Conservation (phyloP, 2,113 vertebrate genomes). For the Heloderma charlesbogerti region DNA sequence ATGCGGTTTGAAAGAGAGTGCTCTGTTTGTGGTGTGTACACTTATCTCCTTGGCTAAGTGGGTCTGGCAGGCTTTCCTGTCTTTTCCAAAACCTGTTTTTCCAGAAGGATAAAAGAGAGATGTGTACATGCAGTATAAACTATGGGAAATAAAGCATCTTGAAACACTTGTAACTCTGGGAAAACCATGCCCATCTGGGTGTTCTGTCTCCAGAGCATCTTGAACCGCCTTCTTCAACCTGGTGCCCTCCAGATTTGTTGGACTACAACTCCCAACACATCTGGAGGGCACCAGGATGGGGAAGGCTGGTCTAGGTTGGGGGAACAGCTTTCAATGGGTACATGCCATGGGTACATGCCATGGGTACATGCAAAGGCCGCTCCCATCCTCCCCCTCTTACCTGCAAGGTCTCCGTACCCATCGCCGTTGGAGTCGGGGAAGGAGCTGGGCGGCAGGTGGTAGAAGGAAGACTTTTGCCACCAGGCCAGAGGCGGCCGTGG, state of each 20-base stretch:
- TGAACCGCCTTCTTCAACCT: no score
- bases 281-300: no score
- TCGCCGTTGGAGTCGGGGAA: constrained; percentile 7
- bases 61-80: neutral
- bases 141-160: no score
- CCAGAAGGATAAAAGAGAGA: neutral
- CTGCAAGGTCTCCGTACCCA: constrained; percentile 5
- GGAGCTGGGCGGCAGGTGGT: neutral
- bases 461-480: constrained; percentile 22
- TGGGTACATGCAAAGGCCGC: neutral
- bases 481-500: neutral
- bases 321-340: no score
- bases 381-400: neutral
- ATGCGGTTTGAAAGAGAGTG: neutral
- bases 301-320: no score
- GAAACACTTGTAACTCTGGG: neutral
- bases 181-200: neutral
- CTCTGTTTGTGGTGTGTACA: neutral
- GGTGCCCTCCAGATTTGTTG: no score
- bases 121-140: no score
- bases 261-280: no score
- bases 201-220: no score
- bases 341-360: no score
- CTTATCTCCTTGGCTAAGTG: neutral
- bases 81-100: neutral